These are phyloP conservation scores for Drosophila melanosoma DNA, from an alignment of 2,888 invertebrate species.

Conservation along the genomic window DNA sequence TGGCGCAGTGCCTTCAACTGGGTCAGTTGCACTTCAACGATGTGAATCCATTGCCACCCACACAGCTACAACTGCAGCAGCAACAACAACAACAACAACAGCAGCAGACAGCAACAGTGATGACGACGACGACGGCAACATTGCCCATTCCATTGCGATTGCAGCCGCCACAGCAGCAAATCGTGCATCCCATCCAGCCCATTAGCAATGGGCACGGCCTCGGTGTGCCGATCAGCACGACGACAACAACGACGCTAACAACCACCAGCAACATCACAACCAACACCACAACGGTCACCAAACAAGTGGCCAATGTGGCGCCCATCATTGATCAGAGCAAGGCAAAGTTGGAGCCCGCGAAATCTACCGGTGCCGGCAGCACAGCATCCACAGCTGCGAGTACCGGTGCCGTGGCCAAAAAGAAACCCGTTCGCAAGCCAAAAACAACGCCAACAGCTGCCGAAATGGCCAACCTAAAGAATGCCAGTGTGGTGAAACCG, in stretches of 20 bases:
- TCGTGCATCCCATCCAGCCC: conserved; percentile 83
- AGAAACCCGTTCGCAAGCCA: conserved; percentile 82
- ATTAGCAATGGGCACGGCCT: conserved; percentile 63
- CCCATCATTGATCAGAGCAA: conserved; percentile 85
- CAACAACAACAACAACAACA: conserved; percentile 44
- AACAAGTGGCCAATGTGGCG: conserved; percentile 84
- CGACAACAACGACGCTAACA: conserved; percentile 67
- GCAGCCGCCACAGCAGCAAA: conserved; percentile 83
- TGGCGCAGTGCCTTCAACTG: conserved; percentile 84
- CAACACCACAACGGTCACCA: conserved; percentile 76
- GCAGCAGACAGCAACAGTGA: conserved; percentile 30
- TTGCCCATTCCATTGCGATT: conserved; percentile 60
- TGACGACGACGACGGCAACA: conserved; percentile 53
- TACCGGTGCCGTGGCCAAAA: conserved; percentile 77
- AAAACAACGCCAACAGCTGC: conserved; percentile 78
- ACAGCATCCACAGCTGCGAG: conserved; percentile 54
- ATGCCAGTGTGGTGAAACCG: conserved; percentile 84
- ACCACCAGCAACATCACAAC: conserved; percentile 64
- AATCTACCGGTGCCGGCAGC: conserved; percentile 16
- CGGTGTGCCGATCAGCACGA: conserved; percentile 58
- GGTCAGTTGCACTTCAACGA: conserved; percentile 85
- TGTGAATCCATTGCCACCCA: conserved; percentile 79
- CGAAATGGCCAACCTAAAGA: conserved; percentile 79
- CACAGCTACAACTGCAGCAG: conserved; percentile 53
- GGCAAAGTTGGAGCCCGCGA: conserved; percentile 76